phyloP scores from a whole-genome alignment of 2,797 vertebrate genomes.

The Phalanger gymnotis region DNA sequence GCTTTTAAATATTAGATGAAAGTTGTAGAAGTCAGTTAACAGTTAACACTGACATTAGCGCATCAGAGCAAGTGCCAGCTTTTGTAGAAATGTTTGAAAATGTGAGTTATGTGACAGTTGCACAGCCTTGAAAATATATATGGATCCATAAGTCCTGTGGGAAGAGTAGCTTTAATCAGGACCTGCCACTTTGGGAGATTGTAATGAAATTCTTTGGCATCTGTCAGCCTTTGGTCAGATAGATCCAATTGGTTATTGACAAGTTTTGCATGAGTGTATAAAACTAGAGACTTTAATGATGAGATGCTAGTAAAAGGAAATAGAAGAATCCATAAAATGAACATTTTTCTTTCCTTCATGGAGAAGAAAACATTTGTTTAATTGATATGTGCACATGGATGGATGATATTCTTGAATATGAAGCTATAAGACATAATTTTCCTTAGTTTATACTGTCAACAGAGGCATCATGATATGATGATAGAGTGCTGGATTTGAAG shows the following conservation, averaged over 20 bases:
- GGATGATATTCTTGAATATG: not conserved
- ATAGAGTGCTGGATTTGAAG: not conserved
- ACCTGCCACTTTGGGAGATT: constrained; percentile 60
- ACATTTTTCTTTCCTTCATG: constrained; percentile 38
- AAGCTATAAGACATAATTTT: not conserved
- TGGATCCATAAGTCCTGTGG: constrained; percentile 58
- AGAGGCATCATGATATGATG: not conserved
- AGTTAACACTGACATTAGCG: constrained; percentile 18
- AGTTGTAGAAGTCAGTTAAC: constrained; percentile 15
- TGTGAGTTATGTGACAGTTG: constrained; percentile 73
- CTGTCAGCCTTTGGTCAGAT: constrained; percentile 73
- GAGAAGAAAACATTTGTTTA: not conserved
- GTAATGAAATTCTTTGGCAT: constrained; percentile 63
- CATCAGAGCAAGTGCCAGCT: constrained; percentile 28
- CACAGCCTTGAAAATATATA: constrained; percentile 70
- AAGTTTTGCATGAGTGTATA: constrained; percentile 65
- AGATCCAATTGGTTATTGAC: constrained; percentile 75
- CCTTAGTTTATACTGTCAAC: not conserved
- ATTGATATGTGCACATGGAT: not conserved
- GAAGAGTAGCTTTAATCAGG: constrained; percentile 74
- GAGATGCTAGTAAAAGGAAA: constrained; percentile 57
- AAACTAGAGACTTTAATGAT: constrained; percentile 44
- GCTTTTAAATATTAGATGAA: constrained; percentile 45
- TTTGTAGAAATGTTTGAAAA: constrained; percentile 59
- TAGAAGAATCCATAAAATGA: constrained; percentile 42